These are phyloP conservation scores for Tympanuchus pallidicinctus DNA, from an alignment of 2,113 vertebrate genomes.

Conservation along the genomic window DNA sequence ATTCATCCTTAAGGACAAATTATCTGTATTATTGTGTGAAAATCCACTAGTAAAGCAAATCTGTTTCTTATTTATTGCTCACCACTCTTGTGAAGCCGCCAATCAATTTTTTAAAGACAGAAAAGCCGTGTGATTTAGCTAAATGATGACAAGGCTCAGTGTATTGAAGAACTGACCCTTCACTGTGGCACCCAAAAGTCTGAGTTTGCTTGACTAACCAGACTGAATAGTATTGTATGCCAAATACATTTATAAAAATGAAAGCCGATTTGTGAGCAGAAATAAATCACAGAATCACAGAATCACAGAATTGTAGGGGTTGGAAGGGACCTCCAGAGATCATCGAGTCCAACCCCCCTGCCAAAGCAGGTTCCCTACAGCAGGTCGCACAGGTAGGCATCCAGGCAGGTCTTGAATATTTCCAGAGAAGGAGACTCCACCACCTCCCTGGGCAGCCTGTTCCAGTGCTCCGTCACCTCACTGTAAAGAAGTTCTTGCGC, in stretches of 20 bases:
- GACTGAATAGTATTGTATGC: background rate
- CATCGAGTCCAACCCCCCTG: too few species aligned
- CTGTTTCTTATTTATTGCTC: background rate
- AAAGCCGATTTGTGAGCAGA: background rate
- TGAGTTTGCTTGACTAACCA: background rate
- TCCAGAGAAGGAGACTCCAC: too few species aligned
- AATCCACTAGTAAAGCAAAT: constrained; percentile 1
- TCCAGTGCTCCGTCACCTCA: too few species aligned
- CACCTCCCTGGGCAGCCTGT: too few species aligned
- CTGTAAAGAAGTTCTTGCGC: too few species aligned
- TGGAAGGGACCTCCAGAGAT: too few species aligned
- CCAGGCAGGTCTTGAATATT: too few species aligned
- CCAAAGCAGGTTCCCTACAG: too few species aligned
- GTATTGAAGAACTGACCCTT: background rate
- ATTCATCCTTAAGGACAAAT: background rate
- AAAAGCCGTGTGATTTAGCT: background rate
- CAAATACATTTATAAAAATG: constrained; percentile 10
- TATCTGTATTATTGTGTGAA: background rate
- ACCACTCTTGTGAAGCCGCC: background rate
- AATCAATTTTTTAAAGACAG: background rate
- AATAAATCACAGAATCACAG: background rate
- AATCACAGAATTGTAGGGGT: too few species aligned
- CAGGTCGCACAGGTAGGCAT: too few species aligned
- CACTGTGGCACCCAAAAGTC: background rate
- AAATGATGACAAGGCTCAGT: background rate